Evolutionary conservation across 2,888 invertebrate genomes (phyloP), one percentile per base, ranked within the genome.

Genomic region (Rhamphomyia laevipes): DNA sequence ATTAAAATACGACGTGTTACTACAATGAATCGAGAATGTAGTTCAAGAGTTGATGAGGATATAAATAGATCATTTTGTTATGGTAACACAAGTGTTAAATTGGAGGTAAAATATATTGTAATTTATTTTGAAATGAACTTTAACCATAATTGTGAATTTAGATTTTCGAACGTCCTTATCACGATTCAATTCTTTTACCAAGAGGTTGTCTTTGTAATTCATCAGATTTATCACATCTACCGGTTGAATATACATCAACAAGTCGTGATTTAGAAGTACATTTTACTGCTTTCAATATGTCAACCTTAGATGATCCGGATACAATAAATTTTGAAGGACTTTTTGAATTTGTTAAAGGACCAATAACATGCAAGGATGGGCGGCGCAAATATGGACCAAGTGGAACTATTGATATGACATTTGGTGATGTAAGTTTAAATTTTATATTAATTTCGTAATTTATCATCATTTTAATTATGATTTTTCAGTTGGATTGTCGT

Each of bases 201-300:
- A 78, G 84, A 46, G 86, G 89, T 64, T 89, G 89, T 61, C 74
- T 89, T 51, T 89, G 89, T 72, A 83, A 85, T 64, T 81, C 68
- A 15, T 65, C 69, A n/a, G 68, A 67, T 48, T 56, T 64, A 47
- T 66, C 68, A 18, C 64, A 75, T 51, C 66, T 82, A 51, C 83
- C 83, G 13, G 85, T 86, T 63, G 84, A 84, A 56, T 84, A 86
- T 64, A 80, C 82, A 35, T 89, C 89, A 11, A 78, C 81, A 13
- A 78, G 85, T 46, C 80, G 82, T 56, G 78, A 86, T 33, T 81
- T 88, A 13, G 89, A 90, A 64, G 74, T 92, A 35, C 81, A 84
- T 60, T 90, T 92, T 62, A 82, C 83, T 56, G 84, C 90, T 15
- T 76, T 79, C 49, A 82, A 84, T 58, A 90, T 94, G 93, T 80